A percentile compares a stretch with the other conserved stretches of the same genome.
Conservation (phyloP, 2,888 invertebrate genomes). For the Silvanus unidentatus region DNA sequence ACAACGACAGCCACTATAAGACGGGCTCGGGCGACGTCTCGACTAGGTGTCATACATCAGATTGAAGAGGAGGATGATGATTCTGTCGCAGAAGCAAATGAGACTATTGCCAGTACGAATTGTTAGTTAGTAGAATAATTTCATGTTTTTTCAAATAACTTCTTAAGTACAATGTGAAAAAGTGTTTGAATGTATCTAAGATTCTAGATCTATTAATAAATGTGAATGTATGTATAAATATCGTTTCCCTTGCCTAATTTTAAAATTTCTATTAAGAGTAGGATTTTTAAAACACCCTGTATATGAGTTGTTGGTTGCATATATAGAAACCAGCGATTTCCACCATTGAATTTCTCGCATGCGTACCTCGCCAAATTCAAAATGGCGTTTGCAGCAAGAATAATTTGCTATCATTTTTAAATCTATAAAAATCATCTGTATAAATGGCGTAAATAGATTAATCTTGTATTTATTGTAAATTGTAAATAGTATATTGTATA, state of each 20-base stretch:
- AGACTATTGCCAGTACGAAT: too few relatives aligned
- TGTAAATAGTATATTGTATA: conserved; percentile 69
- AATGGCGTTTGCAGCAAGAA: conserved; percentile 46
- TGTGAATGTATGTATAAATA: too few relatives aligned
- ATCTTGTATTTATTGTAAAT: conserved; percentile 62
- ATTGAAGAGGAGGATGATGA: conserved; percentile 30
- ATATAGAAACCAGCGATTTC: not conserved
- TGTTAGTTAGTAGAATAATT: too few relatives aligned
- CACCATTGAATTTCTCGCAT: not conserved
- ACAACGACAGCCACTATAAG: not conserved
- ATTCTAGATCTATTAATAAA: too few relatives aligned
- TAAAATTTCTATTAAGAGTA: too few relatives aligned
- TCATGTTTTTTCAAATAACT: too few relatives aligned
- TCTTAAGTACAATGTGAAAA: too few relatives aligned
- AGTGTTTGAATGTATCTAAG: too few relatives aligned
- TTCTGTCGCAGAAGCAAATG: too few relatives aligned
- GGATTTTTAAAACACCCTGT: not conserved
- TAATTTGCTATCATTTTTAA: conserved; percentile 45
- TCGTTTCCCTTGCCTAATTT: too few relatives aligned
- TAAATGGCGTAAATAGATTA: conserved; percentile 62
- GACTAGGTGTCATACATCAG: conserved; percentile 33
- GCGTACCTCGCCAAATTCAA: conserved; percentile 32
- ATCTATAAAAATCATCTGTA: conserved; percentile 58
- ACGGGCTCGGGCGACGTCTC: conserved; percentile 16
- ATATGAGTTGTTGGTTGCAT: conserved; percentile 2